Percentiles rank a stretch among this genome's conserved stretches.
These are phyloP conservation scores for Ageneiosus marmoratus DNA, from an alignment of 2,113 vertebrate species.

Conservation along the genomic window DNA sequence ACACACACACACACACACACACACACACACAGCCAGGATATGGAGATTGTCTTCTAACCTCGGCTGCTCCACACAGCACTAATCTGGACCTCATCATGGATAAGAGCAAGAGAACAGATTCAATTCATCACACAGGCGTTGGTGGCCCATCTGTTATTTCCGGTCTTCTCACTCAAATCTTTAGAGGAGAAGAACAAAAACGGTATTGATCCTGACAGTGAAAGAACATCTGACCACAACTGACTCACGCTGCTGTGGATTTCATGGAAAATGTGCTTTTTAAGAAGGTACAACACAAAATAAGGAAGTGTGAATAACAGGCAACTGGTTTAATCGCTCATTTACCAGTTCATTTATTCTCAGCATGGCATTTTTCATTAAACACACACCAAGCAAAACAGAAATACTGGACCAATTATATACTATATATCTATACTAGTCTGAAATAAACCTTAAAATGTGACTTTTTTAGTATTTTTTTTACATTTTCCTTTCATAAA, in stretches of 20 bases:
- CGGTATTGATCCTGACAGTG: background rate
- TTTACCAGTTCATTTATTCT: background rate
- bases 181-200: background rate
- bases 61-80: background rate
- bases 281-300: background rate
- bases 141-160: conserved; percentile 24
- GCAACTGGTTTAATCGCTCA: no score
- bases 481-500: no score
- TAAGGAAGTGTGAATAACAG: background rate
- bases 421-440: no score
- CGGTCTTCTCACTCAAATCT: background rate
- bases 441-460: no score
- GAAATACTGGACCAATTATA: no score
- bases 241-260: background rate
- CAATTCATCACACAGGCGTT: conserved; percentile 11
- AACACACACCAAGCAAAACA: background rate
- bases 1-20: conserved; percentile 9
- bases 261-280: background rate
- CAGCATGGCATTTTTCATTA: background rate
- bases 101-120: background rate
- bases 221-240: background rate
- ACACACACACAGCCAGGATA: background rate
- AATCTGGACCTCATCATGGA: conserved; percentile 31
- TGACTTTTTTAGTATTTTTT: background rate
- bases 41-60: background rate